Evolutionary conservation across 2,797 vertebrate species (phyloP), one percentile per base, ranked within the genome.

Genomic region (Fistularia tabacaria): DNA sequence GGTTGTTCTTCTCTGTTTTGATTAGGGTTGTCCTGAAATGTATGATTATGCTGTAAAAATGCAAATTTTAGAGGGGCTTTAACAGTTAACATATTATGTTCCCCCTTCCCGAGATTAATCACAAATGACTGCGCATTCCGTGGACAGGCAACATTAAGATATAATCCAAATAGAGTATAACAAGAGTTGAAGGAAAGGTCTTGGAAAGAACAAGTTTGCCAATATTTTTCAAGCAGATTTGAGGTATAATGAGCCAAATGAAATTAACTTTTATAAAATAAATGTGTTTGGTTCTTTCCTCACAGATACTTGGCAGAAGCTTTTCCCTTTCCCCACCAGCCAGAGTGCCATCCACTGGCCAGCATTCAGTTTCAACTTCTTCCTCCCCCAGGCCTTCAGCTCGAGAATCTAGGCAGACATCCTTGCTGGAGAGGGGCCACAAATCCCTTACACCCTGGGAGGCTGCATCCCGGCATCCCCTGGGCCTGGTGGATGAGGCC

Each of bases 401-500:
- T 62, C 84, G 83, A 59, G 76, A 86, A 54, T 79, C 69, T 6
- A 88, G 82, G 63, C 79, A 89, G 66, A 64, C 73, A 0, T 39
- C 77, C 57, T 79, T 75, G 77, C 76, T 73, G 4, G 84, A 92
- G 61, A 91, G 77, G 71, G 78, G 84, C 44, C 74, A 66, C 73
- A 95, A 92, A 83, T 89, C 88, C 49, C 87, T 77, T 7, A 91
- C 92, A 2, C 96, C 96, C 25, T 97, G 96, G 96, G 93, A 98
- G 85, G 95, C 95, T 0, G 95, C 95, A 0, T 90, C 94, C 13
- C 91, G 87, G 25, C 93, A 94, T 68, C 94, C 96, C 8, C 79
- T 95, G 9, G 95, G 95, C 46, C 83, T 95, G 6, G 93, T 95
- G 72, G 95, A 98, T 68, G 95, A 95, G 57, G 94, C 94, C 37